phyloP scores from a whole-genome alignment of 2,113 vertebrate genomes.

The Bubo blakistoni region DNA sequence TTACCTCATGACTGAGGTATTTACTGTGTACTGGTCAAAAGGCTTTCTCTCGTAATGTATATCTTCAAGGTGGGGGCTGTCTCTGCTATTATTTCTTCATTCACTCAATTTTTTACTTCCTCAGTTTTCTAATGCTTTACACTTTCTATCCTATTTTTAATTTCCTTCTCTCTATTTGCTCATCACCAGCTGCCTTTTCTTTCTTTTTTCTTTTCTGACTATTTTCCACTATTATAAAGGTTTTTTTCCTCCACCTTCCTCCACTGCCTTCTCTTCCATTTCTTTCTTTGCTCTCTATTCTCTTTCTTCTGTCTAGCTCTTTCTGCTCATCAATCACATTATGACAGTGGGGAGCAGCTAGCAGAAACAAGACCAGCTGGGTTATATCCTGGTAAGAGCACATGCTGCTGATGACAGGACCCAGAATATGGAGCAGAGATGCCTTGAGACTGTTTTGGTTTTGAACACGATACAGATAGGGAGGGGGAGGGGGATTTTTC shows the following conservation, averaged over 20 bases:
- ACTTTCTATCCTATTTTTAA: neutral
- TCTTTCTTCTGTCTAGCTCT: neutral
- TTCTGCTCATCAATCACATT: neutral
- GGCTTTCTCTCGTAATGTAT: accelerated
- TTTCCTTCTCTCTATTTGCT: neutral
- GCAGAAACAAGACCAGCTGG: neutral
- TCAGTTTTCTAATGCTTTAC: neutral
- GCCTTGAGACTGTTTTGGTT: neutral
- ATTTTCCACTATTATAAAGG: neutral
- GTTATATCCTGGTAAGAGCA: neutral
- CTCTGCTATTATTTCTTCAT: neutral
- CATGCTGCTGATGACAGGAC: neutral
- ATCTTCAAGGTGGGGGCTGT: neutral
- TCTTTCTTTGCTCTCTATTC: neutral
- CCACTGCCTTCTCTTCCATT: neutral
- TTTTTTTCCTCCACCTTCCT: neutral
- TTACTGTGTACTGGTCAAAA: neutral
- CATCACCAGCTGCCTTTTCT: neutral
- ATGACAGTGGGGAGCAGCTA: accelerated
- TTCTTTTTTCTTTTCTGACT: neutral
- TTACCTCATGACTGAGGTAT: neutral
- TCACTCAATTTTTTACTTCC: neutral
- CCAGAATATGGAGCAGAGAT: neutral
- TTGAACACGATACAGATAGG: neutral
- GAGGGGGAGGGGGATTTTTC: neutral